Evolutionary conservation across 2,113 vertebrate species (phyloP).

Genomic region (Coregonus clupeaformis): DNA sequence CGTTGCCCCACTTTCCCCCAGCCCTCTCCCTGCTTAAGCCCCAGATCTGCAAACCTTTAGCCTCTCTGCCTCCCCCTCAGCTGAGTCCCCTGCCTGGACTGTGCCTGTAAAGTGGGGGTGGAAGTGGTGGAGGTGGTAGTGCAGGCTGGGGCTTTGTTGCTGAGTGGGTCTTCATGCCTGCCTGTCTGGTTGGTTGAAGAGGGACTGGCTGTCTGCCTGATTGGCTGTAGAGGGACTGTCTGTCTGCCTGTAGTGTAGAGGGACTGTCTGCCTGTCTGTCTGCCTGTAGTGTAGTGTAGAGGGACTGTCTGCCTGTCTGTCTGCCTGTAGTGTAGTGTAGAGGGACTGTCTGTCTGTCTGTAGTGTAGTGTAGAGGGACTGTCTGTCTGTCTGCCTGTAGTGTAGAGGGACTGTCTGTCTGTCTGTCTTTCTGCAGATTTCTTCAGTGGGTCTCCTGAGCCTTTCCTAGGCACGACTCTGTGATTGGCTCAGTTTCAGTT

Average conservation of each 20-base stretch:
- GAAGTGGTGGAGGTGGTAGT: too few relatives aligned
- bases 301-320: not conserved
- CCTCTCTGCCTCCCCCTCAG: too few relatives aligned
- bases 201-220: not conserved
- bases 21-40: not conserved
- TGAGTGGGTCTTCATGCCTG: too few relatives aligned
- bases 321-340: not conserved
- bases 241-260: too few relatives aligned
- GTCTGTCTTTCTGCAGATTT: not conserved
- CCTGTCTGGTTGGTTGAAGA: too few relatives aligned
- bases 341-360: not conserved
- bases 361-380: not conserved
- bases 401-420: not conserved
- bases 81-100: too few relatives aligned
- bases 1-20: not conserved
- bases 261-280: not conserved
- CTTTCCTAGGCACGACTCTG: not conserved
- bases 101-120: too few relatives aligned
- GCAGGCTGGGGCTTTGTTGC: too few relatives aligned
- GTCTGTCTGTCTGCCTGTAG: slow-evolving; percentile 18
- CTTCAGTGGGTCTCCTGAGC: not conserved
- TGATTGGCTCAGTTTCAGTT: not conserved
- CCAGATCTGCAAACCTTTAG: too few relatives aligned
- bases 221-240: not conserved
- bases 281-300: not conserved